Evolutionary conservation across 2,888 invertebrate genomes (phyloP).

Genomic region (Myopa tessellatipennis): DNA sequence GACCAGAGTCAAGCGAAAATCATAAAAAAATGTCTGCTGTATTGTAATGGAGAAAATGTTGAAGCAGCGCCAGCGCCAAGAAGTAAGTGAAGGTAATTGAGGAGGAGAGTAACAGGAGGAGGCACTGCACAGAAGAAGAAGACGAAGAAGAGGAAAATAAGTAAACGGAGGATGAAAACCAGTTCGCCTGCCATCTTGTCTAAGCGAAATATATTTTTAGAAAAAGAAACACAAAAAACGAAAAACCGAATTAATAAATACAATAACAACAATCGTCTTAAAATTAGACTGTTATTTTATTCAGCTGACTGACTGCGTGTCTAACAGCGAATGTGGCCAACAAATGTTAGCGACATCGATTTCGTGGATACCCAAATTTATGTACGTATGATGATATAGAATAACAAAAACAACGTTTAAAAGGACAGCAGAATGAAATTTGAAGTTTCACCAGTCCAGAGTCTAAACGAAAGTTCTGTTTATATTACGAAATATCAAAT

Average conservation of each 20-base stretch:
- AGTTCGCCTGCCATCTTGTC: slow-evolving; percentile 17
- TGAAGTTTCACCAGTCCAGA: too few relatives aligned
- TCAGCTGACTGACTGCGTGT: background rate
- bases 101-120: background rate
- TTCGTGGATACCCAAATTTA: background rate
- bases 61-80: background rate
- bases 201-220: slow-evolving; percentile 15
- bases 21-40: slow-evolving; percentile 39
- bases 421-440: too few relatives aligned
- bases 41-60: slow-evolving; percentile 25
- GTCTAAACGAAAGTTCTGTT: too few relatives aligned
- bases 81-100: background rate
- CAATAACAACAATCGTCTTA: background rate
- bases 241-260: slow-evolving; percentile 1
- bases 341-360: background rate
- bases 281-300: background rate
- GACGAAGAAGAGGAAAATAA: background rate
- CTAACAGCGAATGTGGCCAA: background rate
- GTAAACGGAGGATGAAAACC: background rate
- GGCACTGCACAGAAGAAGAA: background rate
- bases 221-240: background rate
- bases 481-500: too few relatives aligned
- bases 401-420: background rate
- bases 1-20: slow-evolving; percentile 34
- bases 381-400: too few relatives aligned